phyloP scores from a whole-genome alignment of 2,113 vertebrate genomes.

The Myrmophylax atrothorax region DNA sequence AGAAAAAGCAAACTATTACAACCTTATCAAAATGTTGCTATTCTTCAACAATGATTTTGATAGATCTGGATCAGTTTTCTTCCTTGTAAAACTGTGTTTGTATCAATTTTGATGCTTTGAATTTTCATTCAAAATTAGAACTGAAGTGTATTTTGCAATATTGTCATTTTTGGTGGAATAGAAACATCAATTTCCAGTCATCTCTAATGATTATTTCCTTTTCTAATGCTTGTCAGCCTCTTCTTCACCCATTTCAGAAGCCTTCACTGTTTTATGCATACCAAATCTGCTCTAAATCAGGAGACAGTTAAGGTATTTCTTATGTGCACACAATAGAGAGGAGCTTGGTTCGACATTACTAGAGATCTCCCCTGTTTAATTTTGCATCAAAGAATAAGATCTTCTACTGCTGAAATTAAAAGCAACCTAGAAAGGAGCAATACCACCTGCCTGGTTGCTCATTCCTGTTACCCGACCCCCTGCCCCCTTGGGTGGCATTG shows the following conservation, averaged over 20 bases:
- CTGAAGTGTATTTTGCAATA: not conserved
- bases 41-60: not conserved
- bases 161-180: not conserved
- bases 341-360: not conserved
- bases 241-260: not conserved
- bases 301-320: not conserved
- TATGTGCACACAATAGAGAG: not conserved
- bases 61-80: not conserved
- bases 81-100: not conserved
- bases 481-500: fast-evolving
- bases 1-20: not conserved
- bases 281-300: not conserved
- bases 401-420: not conserved
- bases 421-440: not conserved
- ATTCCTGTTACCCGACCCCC: not conserved
- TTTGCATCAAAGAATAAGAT: not conserved
- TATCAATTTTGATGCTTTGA: not conserved
- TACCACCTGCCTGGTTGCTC: not conserved
- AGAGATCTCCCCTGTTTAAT: not conserved
- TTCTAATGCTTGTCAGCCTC: not conserved
- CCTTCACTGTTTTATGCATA: not conserved
- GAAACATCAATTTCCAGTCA: not conserved
- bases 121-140: not conserved
- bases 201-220: not conserved
- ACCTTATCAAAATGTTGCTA: not conserved